Evolutionary conservation across 2,113 vertebrate species (phyloP).

Genomic region (Puffinus mauretanicus): DNA sequence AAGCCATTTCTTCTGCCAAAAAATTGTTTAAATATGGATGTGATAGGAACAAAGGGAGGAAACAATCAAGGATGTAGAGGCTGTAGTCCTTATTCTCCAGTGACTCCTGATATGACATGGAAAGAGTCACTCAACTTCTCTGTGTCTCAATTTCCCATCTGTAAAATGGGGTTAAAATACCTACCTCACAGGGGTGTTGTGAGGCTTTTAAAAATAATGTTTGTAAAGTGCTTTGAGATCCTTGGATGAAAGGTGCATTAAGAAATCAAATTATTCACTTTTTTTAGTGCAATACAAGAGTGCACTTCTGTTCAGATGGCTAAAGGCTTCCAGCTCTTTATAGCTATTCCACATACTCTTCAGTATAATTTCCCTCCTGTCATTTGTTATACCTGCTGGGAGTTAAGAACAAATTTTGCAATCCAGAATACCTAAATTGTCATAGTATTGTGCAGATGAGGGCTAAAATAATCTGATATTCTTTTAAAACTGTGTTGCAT

Average conservation of each 20-base stretch:
- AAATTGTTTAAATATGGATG: neutral
- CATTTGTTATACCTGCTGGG: neutral
- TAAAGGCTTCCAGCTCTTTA: neutral
- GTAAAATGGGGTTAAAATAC: constrained; percentile 59
- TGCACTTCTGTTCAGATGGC: neutral
- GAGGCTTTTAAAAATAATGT: constrained; percentile 47
- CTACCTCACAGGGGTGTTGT: constrained; percentile 68
- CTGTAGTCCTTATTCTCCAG: neutral
- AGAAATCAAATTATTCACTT: constrained; percentile 11
- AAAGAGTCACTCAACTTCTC: constrained; percentile 9
- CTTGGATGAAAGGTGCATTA: constrained; percentile 54
- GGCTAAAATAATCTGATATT: neutral
- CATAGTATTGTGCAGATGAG: neutral
- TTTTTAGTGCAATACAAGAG: neutral
- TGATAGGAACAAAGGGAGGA: constrained; percentile 3
- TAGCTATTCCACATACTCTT: neutral
- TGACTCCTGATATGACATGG: constrained; percentile 1
- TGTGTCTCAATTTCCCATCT: constrained; percentile 54
- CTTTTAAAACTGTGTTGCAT: neutral
- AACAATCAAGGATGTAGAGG: neutral
- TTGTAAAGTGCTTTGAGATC: constrained; percentile 71
- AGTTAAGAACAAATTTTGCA: neutral
- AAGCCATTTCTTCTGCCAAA: constrained; percentile 24
- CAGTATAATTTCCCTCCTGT: neutral
- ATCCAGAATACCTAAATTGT: neutral